Evolutionary conservation across 2,888 invertebrate species (phyloP).

Genomic region (Mythimna pallens): DNA sequence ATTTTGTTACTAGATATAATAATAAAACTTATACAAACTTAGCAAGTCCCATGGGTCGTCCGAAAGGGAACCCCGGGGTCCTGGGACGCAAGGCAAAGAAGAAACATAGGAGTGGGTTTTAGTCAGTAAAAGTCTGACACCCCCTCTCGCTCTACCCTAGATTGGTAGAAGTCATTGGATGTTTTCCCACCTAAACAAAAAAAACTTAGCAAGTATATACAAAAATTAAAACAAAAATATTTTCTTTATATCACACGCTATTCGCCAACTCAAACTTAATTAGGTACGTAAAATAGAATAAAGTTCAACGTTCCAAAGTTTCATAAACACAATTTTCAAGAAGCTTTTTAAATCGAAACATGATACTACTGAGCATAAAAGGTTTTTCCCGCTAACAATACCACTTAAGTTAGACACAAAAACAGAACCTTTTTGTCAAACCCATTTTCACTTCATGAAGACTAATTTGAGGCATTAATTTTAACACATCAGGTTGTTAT

Average conservation of each 20-base stretch:
- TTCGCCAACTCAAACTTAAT: background rate
- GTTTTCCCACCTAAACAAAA: no score
- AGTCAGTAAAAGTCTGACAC: no score
- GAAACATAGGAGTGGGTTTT: no score
- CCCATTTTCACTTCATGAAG: slow-evolving; percentile 28
- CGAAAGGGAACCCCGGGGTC: no score
- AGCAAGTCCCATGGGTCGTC: no score
- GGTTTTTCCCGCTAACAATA: slow-evolving; percentile 11
- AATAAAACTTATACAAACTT: background rate
- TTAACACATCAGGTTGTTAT: slow-evolving; percentile 31
- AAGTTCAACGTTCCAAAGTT: slow-evolving; percentile 17
- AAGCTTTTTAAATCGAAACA: slow-evolving; percentile 25
- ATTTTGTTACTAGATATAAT: background rate
- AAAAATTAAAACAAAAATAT: background rate
- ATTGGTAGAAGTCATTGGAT: no score
- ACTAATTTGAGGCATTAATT: slow-evolving; percentile 40
- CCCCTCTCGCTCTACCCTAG: no score
- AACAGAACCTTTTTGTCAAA: slow-evolving; percentile 30
- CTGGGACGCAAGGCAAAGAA: no score
- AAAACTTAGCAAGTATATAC: background rate
- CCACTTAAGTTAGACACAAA: slow-evolving; percentile 10
- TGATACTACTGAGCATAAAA: slow-evolving; percentile 33
- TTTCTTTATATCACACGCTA: background rate
- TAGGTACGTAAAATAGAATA: slow-evolving; percentile 8
- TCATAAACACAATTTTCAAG: slow-evolving; percentile 13